Evolutionary conservation across 2,113 vertebrate genomes (phyloP).

Genomic region (Puntigrus tetrazona): DNA sequence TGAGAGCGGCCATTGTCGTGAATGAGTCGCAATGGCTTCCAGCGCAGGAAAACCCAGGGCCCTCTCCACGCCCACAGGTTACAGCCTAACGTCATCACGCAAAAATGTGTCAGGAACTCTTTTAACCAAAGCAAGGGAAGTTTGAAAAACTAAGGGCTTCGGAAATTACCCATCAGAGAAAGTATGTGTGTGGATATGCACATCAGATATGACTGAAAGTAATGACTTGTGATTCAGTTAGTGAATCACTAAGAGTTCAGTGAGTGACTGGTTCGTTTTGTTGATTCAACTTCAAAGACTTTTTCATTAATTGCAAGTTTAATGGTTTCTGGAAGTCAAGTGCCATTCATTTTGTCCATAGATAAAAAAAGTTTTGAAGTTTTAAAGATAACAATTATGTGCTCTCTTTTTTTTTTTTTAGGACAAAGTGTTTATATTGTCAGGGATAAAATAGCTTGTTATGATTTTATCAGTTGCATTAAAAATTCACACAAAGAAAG

Average conservation of each 20-base stretch:
- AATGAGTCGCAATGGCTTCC: constrained; percentile 33
- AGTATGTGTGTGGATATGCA: neutral
- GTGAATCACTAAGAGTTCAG: neutral
- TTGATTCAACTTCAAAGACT: neutral
- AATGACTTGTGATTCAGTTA: neutral
- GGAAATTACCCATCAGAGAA: constrained; percentile 13
- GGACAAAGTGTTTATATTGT: neutral
- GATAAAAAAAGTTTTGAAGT: neutral
- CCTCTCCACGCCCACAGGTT: constrained; percentile 36
- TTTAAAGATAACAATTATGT: neutral
- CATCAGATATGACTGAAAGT: neutral
- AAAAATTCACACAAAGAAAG: neutral
- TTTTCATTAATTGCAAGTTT: neutral
- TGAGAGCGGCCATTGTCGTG: constrained; percentile 57
- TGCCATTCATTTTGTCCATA: neutral
- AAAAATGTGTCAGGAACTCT: constrained; percentile 52
- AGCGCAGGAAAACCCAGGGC: constrained; percentile 23
- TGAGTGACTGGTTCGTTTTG: neutral
- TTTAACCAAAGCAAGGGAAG: constrained; percentile 41
- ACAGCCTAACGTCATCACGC: constrained; percentile 41
- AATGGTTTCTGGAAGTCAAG: neutral
- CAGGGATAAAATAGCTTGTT: neutral
- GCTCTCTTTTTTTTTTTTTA: no score
- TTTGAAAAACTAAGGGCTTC: constrained; percentile 2
- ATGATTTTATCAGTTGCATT: neutral